Evolutionary conservation across 2,888 invertebrate species (phyloP).

Genomic region (Chironomus riparius): DNA sequence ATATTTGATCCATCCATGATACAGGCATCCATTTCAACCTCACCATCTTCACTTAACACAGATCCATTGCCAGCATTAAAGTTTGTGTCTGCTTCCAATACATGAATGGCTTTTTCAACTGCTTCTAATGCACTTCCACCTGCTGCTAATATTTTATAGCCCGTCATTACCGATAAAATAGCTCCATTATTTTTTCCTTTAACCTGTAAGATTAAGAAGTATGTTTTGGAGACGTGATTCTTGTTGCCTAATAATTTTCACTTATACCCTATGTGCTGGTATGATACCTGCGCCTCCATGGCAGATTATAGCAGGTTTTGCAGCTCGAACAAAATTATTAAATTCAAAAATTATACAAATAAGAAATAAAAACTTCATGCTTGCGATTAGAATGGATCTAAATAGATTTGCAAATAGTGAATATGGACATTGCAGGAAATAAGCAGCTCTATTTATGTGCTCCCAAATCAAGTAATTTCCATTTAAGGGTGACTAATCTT

Average conservation of each 20-base stretch:
- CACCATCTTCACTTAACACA: constrained; percentile 54
- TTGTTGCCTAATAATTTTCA: constrained; percentile 44
- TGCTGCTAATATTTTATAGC: constrained; percentile 48
- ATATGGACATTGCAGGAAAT: no score
- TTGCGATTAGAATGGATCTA: no score
- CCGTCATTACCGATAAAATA: constrained; percentile 52
- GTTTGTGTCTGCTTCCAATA: constrained; percentile 66
- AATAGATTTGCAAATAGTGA: no score
- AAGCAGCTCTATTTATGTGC: no score
- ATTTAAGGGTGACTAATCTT: no score
- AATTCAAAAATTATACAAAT: no score
- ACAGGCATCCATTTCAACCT: constrained; percentile 73
- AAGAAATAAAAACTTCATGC: no score
- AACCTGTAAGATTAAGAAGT: not conserved
- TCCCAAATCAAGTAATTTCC: no score
- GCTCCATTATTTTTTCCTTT: constrained; percentile 57
- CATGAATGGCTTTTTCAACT: constrained; percentile 66
- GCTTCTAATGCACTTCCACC: constrained; percentile 61
- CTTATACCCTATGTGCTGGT: constrained; percentile 34
- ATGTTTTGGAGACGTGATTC: not conserved
- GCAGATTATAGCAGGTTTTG: constrained; percentile 56
- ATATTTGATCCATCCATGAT: constrained; percentile 61
- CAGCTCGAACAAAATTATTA: not conserved
- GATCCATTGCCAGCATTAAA: constrained; percentile 79
- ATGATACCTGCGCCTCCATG: constrained; percentile 80